Evolutionary conservation across 2,113 vertebrate species (phyloP).

Genomic region (Mola mola): DNA sequence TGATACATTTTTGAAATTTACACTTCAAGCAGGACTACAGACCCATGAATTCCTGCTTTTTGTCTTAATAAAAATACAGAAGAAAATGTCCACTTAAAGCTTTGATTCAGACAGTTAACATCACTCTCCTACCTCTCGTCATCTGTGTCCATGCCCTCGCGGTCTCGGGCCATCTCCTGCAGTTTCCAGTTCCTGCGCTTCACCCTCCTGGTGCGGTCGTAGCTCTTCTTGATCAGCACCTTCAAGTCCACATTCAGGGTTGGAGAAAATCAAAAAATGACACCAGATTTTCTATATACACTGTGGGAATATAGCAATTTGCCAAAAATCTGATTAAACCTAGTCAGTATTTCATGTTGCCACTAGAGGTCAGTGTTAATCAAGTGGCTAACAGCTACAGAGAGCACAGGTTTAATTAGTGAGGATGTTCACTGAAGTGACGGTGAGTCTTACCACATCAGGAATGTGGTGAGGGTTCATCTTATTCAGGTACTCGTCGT

Average conservation of each 20-base stretch:
- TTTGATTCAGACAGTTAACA: too few species aligned
- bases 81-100: too few species aligned
- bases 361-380: constrained; percentile 58
- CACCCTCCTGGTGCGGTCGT: constrained; percentile 87
- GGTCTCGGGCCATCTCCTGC: constrained; percentile 88
- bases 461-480: constrained; percentile 91
- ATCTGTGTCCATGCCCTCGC: constrained; percentile 86
- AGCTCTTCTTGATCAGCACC: constrained; percentile 97
- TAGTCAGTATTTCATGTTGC: background rate
- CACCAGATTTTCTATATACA: background rate
- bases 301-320: background rate
- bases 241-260: constrained; percentile 43
- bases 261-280: background rate
- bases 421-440: background rate
- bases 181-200: constrained; percentile 95
- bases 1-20: too few species aligned
- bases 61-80: too few species aligned
- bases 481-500: constrained; percentile 94
- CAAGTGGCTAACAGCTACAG: background rate
- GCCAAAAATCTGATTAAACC: background rate
- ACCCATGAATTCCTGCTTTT: too few species aligned
- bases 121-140: constrained; percentile 87
- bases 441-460: constrained; percentile 89
- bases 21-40: too few species aligned
- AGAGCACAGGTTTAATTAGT: background rate